A percentile compares a stretch with the other conserved stretches of the same genome.
These are phyloP conservation scores for Poeciliopsis turrubarensis DNA, from an alignment of 2,113 vertebrate genomes.

Conservation along the genomic window DNA sequence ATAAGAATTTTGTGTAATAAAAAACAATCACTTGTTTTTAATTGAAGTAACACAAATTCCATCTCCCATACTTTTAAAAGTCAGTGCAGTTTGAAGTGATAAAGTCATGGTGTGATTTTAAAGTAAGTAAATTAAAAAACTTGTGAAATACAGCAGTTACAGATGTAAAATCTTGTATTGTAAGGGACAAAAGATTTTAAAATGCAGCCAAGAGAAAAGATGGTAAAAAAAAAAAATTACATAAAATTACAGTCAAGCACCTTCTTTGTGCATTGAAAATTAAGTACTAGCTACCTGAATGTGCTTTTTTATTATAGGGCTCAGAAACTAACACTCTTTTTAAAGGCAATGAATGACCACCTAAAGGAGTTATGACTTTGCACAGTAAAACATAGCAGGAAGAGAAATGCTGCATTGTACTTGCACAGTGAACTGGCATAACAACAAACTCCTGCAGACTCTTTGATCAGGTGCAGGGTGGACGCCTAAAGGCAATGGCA, in stretches of 20 bases:
- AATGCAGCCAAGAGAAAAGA: neutral
- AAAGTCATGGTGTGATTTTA: neutral
- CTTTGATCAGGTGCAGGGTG: conserved; percentile 69
- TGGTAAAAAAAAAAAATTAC: neutral
- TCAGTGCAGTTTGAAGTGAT: neutral
- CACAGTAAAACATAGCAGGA: conserved; percentile 38
- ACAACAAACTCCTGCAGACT: conserved; percentile 70
- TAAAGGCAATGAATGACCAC: conserved; percentile 38
- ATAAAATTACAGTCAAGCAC: conserved; percentile 26
- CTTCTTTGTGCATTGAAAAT: conserved; percentile 36
- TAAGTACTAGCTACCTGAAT: conserved; percentile 43
- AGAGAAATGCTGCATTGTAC: conserved; percentile 19
- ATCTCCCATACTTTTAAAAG: neutral
- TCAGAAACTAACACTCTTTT: conserved; percentile 45
- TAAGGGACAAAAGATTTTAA: neutral
- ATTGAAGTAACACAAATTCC: neutral
- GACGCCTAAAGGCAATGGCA: conserved; percentile 62
- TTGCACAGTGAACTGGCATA: conserved; percentile 49
- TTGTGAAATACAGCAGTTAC: neutral
- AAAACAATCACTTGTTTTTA: neutral
- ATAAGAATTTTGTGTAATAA: neutral
- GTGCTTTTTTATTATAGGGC: conserved; percentile 30
- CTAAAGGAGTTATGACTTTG: conserved; percentile 41
- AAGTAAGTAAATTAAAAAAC: neutral
- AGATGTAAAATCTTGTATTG: neutral